Conservation (phyloP, 2,888 invertebrate genomes). For the Unio delphinus region DNA sequence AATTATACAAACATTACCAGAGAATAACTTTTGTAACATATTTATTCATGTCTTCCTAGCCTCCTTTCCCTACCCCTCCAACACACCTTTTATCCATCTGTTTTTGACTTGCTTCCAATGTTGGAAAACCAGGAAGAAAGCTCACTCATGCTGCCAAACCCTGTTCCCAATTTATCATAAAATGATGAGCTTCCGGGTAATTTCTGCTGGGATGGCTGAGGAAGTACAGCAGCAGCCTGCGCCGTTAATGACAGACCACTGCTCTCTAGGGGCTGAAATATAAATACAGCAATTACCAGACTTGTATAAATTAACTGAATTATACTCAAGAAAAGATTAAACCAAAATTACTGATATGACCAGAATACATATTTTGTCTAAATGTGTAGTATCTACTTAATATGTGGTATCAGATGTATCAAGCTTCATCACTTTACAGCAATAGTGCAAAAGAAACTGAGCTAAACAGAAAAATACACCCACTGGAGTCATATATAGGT, state of each 20-base stretch:
- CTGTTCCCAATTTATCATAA: constrained; percentile 56
- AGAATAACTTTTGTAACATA: too few species aligned
- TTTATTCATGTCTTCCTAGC: background rate
- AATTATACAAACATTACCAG: too few species aligned
- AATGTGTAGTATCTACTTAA: too few species aligned
- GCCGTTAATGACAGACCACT: constrained; percentile 44
- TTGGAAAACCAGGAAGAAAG: constrained; percentile 60
- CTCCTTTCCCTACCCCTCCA: background rate
- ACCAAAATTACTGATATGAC: too few species aligned
- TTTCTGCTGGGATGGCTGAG: constrained; percentile 45
- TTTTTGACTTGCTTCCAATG: constrained; percentile 45
- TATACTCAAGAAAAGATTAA: too few species aligned
- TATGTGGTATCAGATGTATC: too few species aligned
- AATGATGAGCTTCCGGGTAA: constrained; percentile 52
- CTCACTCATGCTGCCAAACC: constrained; percentile 56
- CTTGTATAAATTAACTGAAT: background rate
- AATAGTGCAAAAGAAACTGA: too few species aligned
- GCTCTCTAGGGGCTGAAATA: constrained; percentile 42
- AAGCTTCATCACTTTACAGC: too few species aligned
- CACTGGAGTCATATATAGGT: too few species aligned
- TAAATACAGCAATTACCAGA: constrained; percentile 2
- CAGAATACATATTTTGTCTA: too few species aligned
- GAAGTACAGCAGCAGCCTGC: constrained; percentile 57
- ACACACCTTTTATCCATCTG: background rate
- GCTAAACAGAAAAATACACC: too few species aligned